phyloP scores from a whole-genome alignment of 2,888 invertebrate species.

The Copidosoma aretas region DNA sequence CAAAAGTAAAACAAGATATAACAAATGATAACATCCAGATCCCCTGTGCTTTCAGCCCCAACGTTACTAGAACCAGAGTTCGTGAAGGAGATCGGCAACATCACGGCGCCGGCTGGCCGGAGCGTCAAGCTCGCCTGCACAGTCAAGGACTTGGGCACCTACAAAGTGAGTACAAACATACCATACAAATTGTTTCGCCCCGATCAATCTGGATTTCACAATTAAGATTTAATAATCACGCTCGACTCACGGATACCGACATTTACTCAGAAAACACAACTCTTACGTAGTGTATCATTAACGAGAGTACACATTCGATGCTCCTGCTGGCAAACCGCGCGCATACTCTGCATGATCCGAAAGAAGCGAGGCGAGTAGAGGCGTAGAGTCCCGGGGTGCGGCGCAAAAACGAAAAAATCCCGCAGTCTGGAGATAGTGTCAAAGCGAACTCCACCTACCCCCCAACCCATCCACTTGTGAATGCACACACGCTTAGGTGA shows the following conservation, averaged over 20 bases:
- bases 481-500: too few relatives aligned
- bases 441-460: too few relatives aligned
- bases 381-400: too few relatives aligned
- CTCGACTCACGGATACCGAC: neutral
- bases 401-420: too few relatives aligned
- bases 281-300: neutral
- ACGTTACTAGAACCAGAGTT: conserved; percentile 84
- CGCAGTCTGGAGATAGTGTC: too few relatives aligned
- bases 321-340: too few relatives aligned
- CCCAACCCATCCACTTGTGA: too few relatives aligned
- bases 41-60: conserved; percentile 65
- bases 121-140: conserved; percentile 89
- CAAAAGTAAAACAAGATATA: too few relatives aligned
- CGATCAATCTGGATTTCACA: neutral
- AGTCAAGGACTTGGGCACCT: conserved; percentile 88
- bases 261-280: neutral
- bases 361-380: too few relatives aligned
- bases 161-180: conserved; percentile 73
- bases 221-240: conserved; percentile 11
- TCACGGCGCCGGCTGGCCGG: conserved; percentile 88
- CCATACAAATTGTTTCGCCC: neutral
- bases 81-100: conserved; percentile 87
- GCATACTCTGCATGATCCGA: too few relatives aligned
- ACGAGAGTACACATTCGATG: neutral
- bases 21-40: too few relatives aligned